Percentiles rank a stretch among this genome's conserved stretches.
Evolutionary conservation across 2,797 vertebrate species (phyloP).

Genomic region (Malurus splendens): DNA sequence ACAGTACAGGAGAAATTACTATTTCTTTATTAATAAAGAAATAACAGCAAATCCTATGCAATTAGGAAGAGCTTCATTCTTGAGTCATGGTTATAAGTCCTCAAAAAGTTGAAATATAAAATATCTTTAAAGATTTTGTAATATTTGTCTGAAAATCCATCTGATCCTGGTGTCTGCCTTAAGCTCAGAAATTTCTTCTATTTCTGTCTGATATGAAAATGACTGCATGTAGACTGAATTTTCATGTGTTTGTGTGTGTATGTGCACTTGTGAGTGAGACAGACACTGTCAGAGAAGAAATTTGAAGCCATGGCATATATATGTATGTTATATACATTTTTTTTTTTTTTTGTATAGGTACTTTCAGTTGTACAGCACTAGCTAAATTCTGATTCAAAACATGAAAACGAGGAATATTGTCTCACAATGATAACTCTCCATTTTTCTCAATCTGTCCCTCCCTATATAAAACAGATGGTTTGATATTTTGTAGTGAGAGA

Average conservation of each 20-base stretch:
- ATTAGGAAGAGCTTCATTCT: background rate
- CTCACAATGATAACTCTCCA: background rate
- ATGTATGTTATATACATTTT: background rate
- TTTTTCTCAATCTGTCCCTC: slow-evolving; percentile 21
- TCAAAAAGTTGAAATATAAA: background rate
- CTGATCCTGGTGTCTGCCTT: background rate
- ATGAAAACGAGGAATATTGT: background rate
- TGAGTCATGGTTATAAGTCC: background rate
- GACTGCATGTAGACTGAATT: background rate
- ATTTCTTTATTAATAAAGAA: background rate
- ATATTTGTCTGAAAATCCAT: slow-evolving; percentile 3
- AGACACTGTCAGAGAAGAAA: background rate
- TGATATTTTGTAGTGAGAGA: slow-evolving; percentile 31
- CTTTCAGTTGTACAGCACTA: background rate
- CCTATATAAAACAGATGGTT: slow-evolving; percentile 37
- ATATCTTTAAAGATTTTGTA: slow-evolving; percentile 10
- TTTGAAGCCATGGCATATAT: background rate
- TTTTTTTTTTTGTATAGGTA: background rate
- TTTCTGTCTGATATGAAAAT: slow-evolving; percentile 3
- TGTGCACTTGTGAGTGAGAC: background rate
- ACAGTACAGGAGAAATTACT: background rate
- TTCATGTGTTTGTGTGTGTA: background rate
- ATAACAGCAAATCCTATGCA: background rate
- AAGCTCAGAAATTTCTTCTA: background rate
- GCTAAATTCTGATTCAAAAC: background rate